A percentile compares a stretch with the other conserved stretches of the same genome.
Evolutionary conservation across 2,797 vertebrate genomes (phyloP).

Genomic region (Pteropus rufus): DNA sequence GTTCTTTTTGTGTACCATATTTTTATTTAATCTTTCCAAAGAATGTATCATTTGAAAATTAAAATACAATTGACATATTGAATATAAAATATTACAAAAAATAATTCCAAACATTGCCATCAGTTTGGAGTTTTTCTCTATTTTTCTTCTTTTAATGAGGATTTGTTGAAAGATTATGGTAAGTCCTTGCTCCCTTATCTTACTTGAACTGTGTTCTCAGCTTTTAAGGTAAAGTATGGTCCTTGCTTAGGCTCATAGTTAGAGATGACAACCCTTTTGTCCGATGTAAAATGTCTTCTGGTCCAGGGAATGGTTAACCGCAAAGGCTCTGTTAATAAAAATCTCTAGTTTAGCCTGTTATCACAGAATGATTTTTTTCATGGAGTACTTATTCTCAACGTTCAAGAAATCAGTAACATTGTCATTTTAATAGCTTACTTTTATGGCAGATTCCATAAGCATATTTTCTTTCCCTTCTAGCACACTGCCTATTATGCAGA

Average conservation of each 20-base stretch:
- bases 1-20: neutral
- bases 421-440: constrained; percentile 68
- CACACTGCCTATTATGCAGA: constrained; percentile 60
- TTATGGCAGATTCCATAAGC: constrained; percentile 61
- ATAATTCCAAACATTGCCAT: neutral
- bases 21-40: neutral
- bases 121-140: neutral
- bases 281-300: neutral
- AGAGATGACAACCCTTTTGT: constrained; percentile 6
- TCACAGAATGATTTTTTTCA: constrained; percentile 55
- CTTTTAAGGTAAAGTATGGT: neutral
- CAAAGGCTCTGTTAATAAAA: constrained; percentile 57
- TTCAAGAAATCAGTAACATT: constrained; percentile 51
- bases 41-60: neutral
- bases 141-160: neutral
- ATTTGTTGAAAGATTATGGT: neutral
- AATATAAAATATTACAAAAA: neutral
- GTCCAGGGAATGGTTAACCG: neutral
- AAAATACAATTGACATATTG: neutral
- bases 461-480: constrained; percentile 59
- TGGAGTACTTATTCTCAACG: constrained; percentile 55
- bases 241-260: neutral
- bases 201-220: neutral
- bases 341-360: constrained; percentile 45
- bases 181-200: neutral